A percentile compares a stretch with the other conserved stretches of the same genome.
These are phyloP conservation scores for Trachymyrmex septentrionalis DNA, from an alignment of 1,140 invertebrate genomes.

Conservation along the genomic window DNA sequence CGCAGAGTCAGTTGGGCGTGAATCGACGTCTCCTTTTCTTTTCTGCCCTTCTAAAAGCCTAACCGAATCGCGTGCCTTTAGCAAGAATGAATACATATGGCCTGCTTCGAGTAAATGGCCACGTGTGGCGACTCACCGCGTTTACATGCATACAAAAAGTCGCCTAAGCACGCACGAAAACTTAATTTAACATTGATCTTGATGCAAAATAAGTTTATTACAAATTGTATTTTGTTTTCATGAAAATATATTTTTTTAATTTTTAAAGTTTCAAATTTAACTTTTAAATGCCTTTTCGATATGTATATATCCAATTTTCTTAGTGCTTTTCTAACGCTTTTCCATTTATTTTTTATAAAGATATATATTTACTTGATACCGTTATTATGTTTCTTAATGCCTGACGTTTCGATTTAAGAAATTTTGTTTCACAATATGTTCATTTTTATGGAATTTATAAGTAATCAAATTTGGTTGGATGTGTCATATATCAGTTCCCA, in stretches of 20 bases:
- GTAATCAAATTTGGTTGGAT: no score
- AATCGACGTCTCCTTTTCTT: constrained; percentile 66
- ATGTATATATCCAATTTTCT: no score
- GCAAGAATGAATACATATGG: constrained; percentile 40
- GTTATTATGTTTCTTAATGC: neutral
- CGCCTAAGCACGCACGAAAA: constrained; percentile 2
- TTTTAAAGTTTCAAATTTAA: neutral
- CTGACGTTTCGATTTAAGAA: no score
- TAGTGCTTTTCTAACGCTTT: no score
- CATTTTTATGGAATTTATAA: no score
- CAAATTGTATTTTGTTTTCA: neutral
- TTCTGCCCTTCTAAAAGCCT: constrained; percentile 43
- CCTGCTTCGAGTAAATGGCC: constrained; percentile 36
- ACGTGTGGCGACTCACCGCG: constrained; percentile 10
- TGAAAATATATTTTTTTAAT: neutral
- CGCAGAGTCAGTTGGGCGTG: constrained; percentile 74
- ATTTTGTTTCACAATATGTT: no score
- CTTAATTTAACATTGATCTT: neutral
- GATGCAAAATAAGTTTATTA: neutral
- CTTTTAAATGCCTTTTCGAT: no score
- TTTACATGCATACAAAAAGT: constrained; percentile 34
- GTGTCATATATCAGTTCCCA: no score
- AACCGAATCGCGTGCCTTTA: constrained; percentile 56
- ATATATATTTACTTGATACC: neutral
- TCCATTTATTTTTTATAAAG: no score